Base-by-base conservation (phyloP, 2,888 invertebrate species). In the Chrysolina americana region DNA sequence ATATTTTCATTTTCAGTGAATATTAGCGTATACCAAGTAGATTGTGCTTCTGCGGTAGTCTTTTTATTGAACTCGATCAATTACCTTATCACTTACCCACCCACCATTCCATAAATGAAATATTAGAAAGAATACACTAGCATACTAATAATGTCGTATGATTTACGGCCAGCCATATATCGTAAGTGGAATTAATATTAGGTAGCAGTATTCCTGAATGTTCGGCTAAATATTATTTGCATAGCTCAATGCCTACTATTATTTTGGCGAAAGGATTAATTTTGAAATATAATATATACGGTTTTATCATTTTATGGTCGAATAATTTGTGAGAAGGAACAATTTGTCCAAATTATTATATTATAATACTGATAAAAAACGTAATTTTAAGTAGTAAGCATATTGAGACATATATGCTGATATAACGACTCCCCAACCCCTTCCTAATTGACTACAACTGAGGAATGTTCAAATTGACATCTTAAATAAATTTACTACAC, bases 121-220 rank as follows among this genome's bases (percentile, higher is more conserved):
- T 53, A 53, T 53, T 53, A 53, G 21, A 53, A n/a, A 53, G 11
- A 19, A 19, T 19, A 21, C 13, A 17, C 53, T 53, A 19, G 1
- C 53, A 17, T 0, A 5, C 5, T 53, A 21, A 53, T 53, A 53
- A 13, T 53, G 9, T 11, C 11, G 17, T 53, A 11, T 53, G 53
- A 53, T 53, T 53, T 53, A 53, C 21, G 53, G 13, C 53, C 11
- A 13, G 11, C 53, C 53, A 21, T 53, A 53, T 19, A 5, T 10
- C 53, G 10, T 53, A 21, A 53, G 11, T 21, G 53, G 21, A 53
- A 53, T 53, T 53, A 53, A 53, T 53, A 53, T 23, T 11, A 53
- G 53, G 53, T 53, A 53, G 53, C 53, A 53, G 5, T 36, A 21
- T 44, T 44, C 15, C 44, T 44, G 15, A 44, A 44, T 44, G 15